Evolutionary conservation across 2,113 vertebrate genomes (phyloP).

Genomic region (Trichomycterus rosablanca): DNA sequence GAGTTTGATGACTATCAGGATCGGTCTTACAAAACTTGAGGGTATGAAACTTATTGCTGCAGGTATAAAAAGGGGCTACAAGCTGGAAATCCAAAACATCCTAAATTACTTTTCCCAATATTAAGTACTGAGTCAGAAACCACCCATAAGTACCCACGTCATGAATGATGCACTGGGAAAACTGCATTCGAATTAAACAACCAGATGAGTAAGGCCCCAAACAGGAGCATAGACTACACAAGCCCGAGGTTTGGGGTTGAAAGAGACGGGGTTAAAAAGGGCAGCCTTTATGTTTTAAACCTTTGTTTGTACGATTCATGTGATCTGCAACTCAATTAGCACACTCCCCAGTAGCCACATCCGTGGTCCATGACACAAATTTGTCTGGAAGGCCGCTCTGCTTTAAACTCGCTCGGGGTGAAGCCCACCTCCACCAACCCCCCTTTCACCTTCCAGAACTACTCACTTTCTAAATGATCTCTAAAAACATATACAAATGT

Average conservation of each 20-base stretch:
- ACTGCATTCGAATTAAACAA: conserved; percentile 39
- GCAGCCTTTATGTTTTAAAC: conserved; percentile 38
- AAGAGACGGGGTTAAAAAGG: conserved; percentile 27
- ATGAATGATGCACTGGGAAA: conserved; percentile 52
- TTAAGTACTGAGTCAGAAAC: conserved; percentile 60
- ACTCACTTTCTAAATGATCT: conserved; percentile 58
- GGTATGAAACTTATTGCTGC: conserved; percentile 55
- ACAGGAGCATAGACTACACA: conserved; percentile 10
- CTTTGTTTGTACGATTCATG: conserved; percentile 42
- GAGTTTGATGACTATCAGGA: conserved; percentile 26
- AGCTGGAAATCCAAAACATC: conserved; percentile 51
- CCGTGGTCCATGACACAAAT: conserved; percentile 58
- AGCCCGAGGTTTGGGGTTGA: conserved; percentile 6
- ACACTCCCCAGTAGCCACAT: conserved; percentile 60
- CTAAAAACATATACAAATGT: conserved; percentile 71
- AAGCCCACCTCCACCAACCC: conserved; percentile 45
- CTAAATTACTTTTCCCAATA: conserved; percentile 63
- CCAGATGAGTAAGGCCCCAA: conserved; percentile 23
- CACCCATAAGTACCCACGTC: conserved; percentile 56
- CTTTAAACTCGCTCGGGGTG: conserved; percentile 55
- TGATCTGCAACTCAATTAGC: conserved; percentile 60
- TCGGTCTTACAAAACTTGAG: conserved; percentile 32
- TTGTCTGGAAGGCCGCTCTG: conserved; percentile 50
- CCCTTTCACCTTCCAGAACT: conserved; percentile 25
- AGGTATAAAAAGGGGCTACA: conserved; percentile 51